Conservation (phyloP, 2,113 vertebrate genomes). For the Charina bottae region DNA sequence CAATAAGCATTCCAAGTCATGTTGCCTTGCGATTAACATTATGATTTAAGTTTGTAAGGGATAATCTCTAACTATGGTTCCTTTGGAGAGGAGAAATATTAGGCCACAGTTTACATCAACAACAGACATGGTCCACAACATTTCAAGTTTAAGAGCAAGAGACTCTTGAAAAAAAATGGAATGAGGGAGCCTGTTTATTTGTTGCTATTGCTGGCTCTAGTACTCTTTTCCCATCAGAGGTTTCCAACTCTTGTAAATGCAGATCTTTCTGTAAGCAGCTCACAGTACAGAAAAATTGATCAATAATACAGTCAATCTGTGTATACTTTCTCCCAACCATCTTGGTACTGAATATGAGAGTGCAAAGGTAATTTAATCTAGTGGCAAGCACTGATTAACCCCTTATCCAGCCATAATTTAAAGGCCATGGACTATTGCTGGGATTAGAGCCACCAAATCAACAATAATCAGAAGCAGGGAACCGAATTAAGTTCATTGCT, state of each 20-base stretch:
- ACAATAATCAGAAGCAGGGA: neutral
- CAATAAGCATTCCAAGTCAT: conserved; percentile 7
- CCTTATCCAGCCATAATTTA: neutral
- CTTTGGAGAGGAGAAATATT: conserved; percentile 12
- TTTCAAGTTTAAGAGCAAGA: neutral
- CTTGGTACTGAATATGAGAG: neutral
- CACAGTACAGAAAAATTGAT: neutral
- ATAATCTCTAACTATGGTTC: neutral
- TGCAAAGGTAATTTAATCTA: neutral
- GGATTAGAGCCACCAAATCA: neutral
- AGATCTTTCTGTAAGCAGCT: neutral
- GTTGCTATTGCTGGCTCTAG: neutral
- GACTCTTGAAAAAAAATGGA: neutral
- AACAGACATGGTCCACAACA: neutral
- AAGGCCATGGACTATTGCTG: neutral
- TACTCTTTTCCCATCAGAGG: neutral
- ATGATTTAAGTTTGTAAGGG: neutral
- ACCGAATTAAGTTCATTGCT: neutral
- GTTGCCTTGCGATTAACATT: conserved; percentile 1
- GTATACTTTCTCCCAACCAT: neutral
- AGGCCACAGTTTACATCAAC: neutral
- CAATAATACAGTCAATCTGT: neutral
- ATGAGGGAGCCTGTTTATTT: neutral
- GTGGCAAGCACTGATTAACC: neutral
- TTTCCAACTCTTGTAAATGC: neutral